These are phyloP conservation scores for Petrocephalus zakoni DNA, from an alignment of 2,113 vertebrate genomes.

Conservation along the genomic window DNA sequence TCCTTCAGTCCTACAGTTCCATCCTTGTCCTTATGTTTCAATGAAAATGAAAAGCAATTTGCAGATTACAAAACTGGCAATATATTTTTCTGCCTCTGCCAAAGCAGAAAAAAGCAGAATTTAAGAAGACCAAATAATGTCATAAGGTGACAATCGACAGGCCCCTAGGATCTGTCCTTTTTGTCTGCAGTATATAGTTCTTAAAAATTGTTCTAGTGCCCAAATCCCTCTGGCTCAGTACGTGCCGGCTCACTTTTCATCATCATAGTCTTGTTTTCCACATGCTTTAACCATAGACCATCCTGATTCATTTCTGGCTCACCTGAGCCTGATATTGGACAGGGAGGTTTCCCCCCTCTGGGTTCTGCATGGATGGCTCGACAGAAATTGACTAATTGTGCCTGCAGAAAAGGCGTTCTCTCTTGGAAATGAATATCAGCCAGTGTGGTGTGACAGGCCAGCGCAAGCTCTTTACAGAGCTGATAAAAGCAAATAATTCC, in stretches of 20 bases:
- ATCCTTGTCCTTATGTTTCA: not conserved
- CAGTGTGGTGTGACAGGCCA: not conserved
- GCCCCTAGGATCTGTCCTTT: not conserved
- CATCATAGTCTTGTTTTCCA: conserved; percentile 2
- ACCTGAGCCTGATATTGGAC: conserved; percentile 16
- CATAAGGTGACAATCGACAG: not conserved
- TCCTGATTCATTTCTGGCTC: conserved; percentile 1
- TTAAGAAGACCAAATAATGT: not conserved
- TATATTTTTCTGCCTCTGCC: not conserved
- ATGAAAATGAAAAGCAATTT: not conserved
- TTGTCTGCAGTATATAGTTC: not conserved
- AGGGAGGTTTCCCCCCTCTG: not conserved
- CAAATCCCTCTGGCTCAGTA: not conserved
- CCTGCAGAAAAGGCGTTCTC: not conserved
- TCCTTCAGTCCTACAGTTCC: not conserved
- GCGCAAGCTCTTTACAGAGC: not conserved
- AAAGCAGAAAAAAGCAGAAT: not conserved
- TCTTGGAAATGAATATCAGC: not conserved
- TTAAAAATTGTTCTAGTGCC: not conserved
- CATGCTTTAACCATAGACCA: conserved; percentile 6
- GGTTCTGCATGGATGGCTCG: conserved; percentile 5
- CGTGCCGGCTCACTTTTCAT: not conserved
- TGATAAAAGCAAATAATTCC: conserved; percentile 2
- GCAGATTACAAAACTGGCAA: not conserved
- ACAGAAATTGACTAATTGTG: conserved; percentile 18